Percentiles rank a stretch among this genome's conserved stretches.
Evolutionary conservation across 2,113 vertebrate species (phyloP).

Genomic region (Orientallactaga bullata): DNA sequence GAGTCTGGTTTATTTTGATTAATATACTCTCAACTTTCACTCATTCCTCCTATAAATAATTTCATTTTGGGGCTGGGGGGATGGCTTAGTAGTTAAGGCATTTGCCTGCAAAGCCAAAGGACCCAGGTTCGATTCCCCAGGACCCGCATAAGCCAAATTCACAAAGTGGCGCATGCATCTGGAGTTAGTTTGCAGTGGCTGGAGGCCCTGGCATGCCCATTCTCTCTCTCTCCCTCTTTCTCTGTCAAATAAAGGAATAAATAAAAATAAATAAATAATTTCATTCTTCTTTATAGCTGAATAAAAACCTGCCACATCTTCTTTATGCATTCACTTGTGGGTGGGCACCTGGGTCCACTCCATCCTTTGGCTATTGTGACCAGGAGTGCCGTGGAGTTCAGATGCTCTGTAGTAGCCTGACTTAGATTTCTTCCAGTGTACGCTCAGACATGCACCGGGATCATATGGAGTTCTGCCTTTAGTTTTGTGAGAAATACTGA

Average conservation of each 20-base stretch:
- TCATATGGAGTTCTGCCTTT: neutral
- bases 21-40: neutral
- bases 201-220: too few species aligned
- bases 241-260: neutral
- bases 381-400: neutral
- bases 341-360: neutral
- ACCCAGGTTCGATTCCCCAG: too few species aligned
- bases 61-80: too few species aligned
- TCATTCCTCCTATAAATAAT: neutral
- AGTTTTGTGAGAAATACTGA: neutral
- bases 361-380: neutral
- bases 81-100: too few species aligned
- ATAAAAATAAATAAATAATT: neutral
- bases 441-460: too few species aligned
- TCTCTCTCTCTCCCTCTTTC: too few species aligned
- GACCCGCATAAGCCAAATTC: too few species aligned
- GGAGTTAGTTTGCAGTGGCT: too few species aligned
- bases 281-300: neutral
- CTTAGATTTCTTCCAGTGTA: neutral
- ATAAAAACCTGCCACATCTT: neutral
- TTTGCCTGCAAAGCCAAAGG: too few species aligned
- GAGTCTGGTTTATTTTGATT: neutral
- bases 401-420: neutral
- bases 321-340: neutral
- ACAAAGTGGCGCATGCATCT: too few species aligned